These are phyloP conservation scores for Paedocypris micromegethes DNA, from an alignment of 2,797 vertebrate species.

Conservation along the genomic window DNA sequence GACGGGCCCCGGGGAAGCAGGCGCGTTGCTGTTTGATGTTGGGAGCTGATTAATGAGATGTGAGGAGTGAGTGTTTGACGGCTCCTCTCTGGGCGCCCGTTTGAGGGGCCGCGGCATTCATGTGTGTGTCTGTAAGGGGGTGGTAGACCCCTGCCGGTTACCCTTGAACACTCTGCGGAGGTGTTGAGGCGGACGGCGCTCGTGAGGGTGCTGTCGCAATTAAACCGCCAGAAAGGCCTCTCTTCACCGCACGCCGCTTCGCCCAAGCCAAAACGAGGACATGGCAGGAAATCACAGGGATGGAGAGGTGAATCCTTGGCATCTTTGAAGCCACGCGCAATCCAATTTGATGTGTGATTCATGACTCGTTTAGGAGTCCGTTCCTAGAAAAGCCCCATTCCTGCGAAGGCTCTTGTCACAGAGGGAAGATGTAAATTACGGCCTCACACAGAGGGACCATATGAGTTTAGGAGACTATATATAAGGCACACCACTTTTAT, in stretches of 20 bases:
- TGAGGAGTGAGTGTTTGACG: conserved; percentile 68
- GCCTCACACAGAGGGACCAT: too few relatives aligned
- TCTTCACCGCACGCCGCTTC: conserved; percentile 11
- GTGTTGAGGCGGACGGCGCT: conserved; percentile 57
- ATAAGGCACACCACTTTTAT: too few relatives aligned
- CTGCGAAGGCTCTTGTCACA: too few relatives aligned
- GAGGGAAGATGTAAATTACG: too few relatives aligned
- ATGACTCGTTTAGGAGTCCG: background rate
- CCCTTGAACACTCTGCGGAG: conserved; percentile 76
- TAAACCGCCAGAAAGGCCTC: conserved; percentile 58
- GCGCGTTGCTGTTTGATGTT: conserved; percentile 65
- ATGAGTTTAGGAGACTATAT: too few relatives aligned
- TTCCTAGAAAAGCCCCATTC: background rate
- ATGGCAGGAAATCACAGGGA: conserved; percentile 35
- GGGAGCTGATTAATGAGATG: conserved; percentile 74
- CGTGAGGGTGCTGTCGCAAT: conserved; percentile 73
- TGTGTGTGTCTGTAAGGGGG: conserved; percentile 51
- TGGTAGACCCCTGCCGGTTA: conserved; percentile 64
- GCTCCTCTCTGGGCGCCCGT: conserved; percentile 59
- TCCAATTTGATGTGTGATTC: conserved; percentile 1
- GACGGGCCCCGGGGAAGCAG: conserved; percentile 52
- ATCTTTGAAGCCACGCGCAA: conserved; percentile 3
- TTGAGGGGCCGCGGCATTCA: conserved; percentile 43
- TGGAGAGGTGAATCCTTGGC: conserved; percentile 18
- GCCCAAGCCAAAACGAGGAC: conserved; percentile 26